Evolutionary conservation across 2,888 invertebrate genomes (phyloP), one percentile per base, ranked within the genome.

Genomic region (Ferrisia virgata): DNA sequence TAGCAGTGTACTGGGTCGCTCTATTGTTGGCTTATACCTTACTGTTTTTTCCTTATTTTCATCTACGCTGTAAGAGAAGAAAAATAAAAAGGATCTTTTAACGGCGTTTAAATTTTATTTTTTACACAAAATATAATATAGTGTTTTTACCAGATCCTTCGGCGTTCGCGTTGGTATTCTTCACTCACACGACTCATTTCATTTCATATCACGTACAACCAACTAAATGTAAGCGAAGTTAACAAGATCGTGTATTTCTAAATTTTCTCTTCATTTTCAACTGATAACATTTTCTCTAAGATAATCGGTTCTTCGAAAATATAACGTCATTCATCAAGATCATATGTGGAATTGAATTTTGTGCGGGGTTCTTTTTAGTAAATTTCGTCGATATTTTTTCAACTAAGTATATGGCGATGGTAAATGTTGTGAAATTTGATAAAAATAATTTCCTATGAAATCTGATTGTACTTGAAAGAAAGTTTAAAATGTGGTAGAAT

Each of bases 1-100:
- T 31, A 53, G 80, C 11, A 31, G 47, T 80, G 80, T 47, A 80
- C 28, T 53, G 15, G 80, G 47, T 80, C 47, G 80, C 25, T 80
- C 47, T 58, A 80, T 80, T 53, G 47, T 47, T 80, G 47, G 47
- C 31, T 47, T 43, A 40, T 47, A 28, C 28, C 13, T 11, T 53
- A n/a, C n/a, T n/a, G n/a, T 13, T 15, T 64, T 31, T 22, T 18
- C 64, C 31, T 25, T 79, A 40, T 40, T 79, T 40, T 79, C 40
- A 11, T 9, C 18, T 39, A 25, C 25, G 39, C 43, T 40, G 8
- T 79, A 78, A 2, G 64, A 64, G 28, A 11, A 64, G 28, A 64
- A 58, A 64, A 64, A 64, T 31, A 28, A 28, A 31, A 31, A 64
- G 28, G 28, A 64, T 25, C 64, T 64, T 64, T 64, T 64, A 64